phyloP scores from a whole-genome alignment of 2,113 vertebrate species.

The Callospermophilus lateralis region DNA sequence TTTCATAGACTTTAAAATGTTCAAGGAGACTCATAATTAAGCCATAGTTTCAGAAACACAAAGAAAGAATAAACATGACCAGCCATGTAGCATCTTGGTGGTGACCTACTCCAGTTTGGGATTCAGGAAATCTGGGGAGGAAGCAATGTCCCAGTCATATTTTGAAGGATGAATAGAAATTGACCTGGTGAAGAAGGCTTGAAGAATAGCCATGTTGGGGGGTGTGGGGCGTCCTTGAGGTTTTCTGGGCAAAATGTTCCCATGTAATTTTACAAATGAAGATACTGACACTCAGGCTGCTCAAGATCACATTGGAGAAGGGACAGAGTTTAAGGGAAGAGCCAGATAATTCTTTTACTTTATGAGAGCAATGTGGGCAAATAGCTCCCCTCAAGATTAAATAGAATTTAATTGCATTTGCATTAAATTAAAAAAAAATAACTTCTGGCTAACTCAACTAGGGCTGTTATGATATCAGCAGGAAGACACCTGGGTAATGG shows the following conservation, averaged over 20 bases:
- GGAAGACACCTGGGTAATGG: background rate
- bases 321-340: background rate
- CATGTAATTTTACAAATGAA: background rate
- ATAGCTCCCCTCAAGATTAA: slow-evolving; percentile 43
- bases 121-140: background rate
- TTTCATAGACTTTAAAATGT: background rate
- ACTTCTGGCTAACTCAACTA: background rate
- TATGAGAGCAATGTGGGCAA: background rate
- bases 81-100: fast-evolving
- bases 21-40: background rate
- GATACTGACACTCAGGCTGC: background rate
- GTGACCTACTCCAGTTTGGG: background rate
- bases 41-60: background rate
- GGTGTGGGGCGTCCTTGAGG: background rate
- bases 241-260: background rate
- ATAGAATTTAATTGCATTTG: slow-evolving; percentile 57
- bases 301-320: background rate
- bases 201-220: background rate
- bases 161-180: background rate
- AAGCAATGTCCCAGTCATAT: background rate
- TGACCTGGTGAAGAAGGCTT: background rate
- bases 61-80: background rate
- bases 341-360: background rate
- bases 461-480: slow-evolving; percentile 33
- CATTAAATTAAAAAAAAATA: slow-evolving; percentile 36